Conservation (phyloP, 2,797 vertebrate genomes). For the Microctenopoma lineatum region DNA sequence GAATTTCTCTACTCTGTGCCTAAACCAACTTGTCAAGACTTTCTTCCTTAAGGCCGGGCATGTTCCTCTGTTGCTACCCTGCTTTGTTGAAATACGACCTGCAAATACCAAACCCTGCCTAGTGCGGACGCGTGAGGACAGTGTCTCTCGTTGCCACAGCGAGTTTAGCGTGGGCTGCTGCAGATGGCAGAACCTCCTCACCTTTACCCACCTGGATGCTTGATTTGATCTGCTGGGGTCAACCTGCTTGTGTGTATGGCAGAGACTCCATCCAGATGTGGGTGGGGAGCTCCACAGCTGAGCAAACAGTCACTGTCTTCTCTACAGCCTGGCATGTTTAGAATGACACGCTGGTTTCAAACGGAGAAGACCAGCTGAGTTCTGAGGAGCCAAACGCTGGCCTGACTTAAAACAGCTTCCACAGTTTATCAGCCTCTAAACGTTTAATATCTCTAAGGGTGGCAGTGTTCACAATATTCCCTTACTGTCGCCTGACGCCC, state of each 20-base stretch:
- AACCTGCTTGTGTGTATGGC: constrained; percentile 49
- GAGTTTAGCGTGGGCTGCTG: constrained; percentile 41
- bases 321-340: constrained; percentile 79
- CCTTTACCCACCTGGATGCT: constrained; percentile 48
- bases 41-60: constrained; percentile 31
- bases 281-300: constrained; percentile 76
- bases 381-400: constrained; percentile 23
- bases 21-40: constrained; percentile 68
- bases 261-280: constrained; percentile 72
- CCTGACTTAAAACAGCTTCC: constrained; percentile 2
- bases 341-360: constrained; percentile 73
- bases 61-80: constrained; percentile 42
- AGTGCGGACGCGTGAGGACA: constrained; percentile 66
- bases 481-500: too few species aligned
- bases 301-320: constrained; percentile 80
- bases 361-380: constrained; percentile 56
- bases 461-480: neutral
- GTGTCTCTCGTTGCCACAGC: constrained; percentile 52
- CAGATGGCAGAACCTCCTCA: constrained; percentile 38
- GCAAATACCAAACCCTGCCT: constrained; percentile 59
- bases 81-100: constrained; percentile 72
- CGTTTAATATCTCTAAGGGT: constrained; percentile 2
- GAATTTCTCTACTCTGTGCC: constrained; percentile 83
- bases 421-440: constrained; percentile 9
- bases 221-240: constrained; percentile 26